Percentiles rank a stretch among this genome's conserved stretches.
Conservation (phyloP, 2,113 vertebrate genomes). For the Dipodomys merriami region DNA sequence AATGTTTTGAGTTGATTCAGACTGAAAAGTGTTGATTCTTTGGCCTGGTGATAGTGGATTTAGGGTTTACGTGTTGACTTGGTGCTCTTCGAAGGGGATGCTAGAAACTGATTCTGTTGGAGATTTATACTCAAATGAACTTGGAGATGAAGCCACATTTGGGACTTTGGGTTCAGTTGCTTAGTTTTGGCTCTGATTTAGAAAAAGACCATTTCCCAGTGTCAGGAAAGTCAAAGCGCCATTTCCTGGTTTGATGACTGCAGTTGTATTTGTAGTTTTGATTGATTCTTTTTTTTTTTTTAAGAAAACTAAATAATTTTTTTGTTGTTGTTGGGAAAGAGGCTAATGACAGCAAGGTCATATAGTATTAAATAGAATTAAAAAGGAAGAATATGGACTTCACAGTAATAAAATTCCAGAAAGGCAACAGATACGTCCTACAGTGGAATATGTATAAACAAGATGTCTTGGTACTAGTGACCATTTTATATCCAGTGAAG, state of each 20-base stretch:
- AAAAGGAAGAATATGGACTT: not conserved
- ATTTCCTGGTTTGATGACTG: not conserved
- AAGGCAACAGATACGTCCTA: not conserved
- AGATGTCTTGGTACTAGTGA: not conserved
- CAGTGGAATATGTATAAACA: not conserved
- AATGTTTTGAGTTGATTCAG: not conserved
- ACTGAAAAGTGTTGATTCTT: not conserved
- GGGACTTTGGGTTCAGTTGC: not conserved
- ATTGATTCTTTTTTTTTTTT: not conserved
- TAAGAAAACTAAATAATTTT: slow-evolving; percentile 24
- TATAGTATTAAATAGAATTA: not conserved
- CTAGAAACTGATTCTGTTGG: not conserved
- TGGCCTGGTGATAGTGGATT: not conserved
- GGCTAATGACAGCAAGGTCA: not conserved
- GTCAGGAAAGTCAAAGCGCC: not conserved
- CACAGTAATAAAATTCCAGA: slow-evolving; percentile 42
- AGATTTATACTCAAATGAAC: not conserved
- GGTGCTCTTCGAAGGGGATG: not conserved
- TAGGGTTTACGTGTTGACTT: not conserved
- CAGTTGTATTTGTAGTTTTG: not conserved
- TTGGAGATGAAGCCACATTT: not conserved
- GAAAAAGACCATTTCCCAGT: not conserved
- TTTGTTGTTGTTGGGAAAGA: slow-evolving; percentile 52
- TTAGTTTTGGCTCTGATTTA: slow-evolving; percentile 17
- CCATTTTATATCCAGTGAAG: not conserved